phyloP scores from a whole-genome alignment of 2,888 invertebrate species.

The Drosophila fungiperda region DNA sequence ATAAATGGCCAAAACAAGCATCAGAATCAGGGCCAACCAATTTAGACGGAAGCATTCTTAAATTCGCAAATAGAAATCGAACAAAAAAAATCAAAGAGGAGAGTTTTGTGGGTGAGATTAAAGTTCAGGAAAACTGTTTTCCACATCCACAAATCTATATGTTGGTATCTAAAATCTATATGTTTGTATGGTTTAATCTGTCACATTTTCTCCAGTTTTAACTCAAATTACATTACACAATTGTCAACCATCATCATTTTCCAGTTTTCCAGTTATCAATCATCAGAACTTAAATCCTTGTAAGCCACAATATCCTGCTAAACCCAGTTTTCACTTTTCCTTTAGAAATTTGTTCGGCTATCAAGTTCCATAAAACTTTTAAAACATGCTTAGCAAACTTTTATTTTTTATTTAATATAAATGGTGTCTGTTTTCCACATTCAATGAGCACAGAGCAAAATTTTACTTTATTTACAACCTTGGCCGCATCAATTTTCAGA shows the following conservation, averaged over 20 bases:
- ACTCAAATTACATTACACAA: neutral
- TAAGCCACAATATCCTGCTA: neutral
- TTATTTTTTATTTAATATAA: slow-evolving; percentile 6
- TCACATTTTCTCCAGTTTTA: neutral
- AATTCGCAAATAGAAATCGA: neutral
- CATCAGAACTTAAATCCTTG: neutral
- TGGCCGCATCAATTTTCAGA: slow-evolving; percentile 46
- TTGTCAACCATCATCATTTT: neutral
- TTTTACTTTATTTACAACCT: slow-evolving; percentile 42
- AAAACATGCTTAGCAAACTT: neutral
- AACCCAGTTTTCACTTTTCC: rapidly evolving
- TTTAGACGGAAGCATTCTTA: neutral
- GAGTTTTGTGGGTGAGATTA: neutral
- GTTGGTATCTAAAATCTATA: no score
- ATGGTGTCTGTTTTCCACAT: neutral
- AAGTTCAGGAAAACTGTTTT: neutral
- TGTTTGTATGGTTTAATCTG: neutral
- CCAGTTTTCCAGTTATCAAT: neutral
- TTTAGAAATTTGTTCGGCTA: neutral
- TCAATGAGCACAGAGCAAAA: neutral
- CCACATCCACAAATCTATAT: neutral
- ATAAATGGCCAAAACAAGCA: neutral
- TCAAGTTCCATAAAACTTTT: neutral
- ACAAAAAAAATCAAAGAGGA: no score
- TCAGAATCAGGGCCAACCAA: neutral